Percentiles rank a stretch among this genome's conserved stretches.
Conservation (phyloP, 1,140 invertebrate species). For the Monomorium pharaonis region DNA sequence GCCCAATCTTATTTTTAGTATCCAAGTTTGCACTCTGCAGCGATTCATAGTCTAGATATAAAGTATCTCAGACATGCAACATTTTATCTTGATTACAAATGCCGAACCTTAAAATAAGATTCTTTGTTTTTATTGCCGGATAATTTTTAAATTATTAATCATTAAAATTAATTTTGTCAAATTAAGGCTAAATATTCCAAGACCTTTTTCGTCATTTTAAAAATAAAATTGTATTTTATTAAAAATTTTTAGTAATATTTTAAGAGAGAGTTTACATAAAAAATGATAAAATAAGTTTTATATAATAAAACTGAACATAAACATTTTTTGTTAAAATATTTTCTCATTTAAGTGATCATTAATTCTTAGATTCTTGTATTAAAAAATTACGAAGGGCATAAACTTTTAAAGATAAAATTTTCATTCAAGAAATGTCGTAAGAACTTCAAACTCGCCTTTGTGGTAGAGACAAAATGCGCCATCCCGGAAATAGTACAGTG, state of each 20-base stretch:
- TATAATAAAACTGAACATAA: background rate
- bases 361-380: background rate
- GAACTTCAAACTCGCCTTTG: background rate
- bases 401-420: background rate
- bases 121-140: background rate
- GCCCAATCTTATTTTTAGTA: conserved; percentile 29
- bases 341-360: background rate
- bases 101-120: background rate
- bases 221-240: too few relatives aligned
- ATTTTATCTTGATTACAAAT: background rate
- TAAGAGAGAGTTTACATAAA: background rate
- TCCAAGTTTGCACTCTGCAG: conserved; percentile 74
- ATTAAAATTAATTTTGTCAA: background rate
- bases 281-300: background rate
- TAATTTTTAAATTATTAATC: background rate
- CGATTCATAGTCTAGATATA: background rate
- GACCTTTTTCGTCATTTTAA: too few relatives aligned
- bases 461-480: background rate
- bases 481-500: background rate
- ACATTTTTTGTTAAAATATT: background rate
- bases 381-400: background rate
- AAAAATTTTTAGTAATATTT: background rate
- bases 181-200: background rate
- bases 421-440: background rate
- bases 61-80: background rate